Base-by-base conservation (phyloP, 2,888 invertebrate species). In the Orchestes rusci region DNA sequence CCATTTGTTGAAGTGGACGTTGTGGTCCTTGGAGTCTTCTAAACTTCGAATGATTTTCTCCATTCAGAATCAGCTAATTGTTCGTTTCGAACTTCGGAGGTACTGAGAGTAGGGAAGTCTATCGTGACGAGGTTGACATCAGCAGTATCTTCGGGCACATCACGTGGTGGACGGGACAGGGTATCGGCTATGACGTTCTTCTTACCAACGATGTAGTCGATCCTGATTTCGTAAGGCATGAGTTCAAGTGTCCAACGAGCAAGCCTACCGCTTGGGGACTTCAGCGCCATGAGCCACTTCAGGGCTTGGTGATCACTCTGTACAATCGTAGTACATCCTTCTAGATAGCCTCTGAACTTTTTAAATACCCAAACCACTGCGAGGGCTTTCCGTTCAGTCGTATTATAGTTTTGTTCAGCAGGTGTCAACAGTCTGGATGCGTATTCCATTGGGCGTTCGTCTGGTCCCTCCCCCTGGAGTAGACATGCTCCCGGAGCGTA, bases 261-360 rank as follows among this genome's bases (percentile, higher is more conserved):
- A 0, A 73, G 49, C 19, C 70, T 46, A 8, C 68, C 68, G n/a
- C 17, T 49, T 5, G 52, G 53, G 2, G 52, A 40, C 15, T 39
- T 67, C 3, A 69, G 29, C 1, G 56, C 53, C 48, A 67, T 50
- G 4, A 73, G 48, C 67, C 69, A 73, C 59, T 66, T 65, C 18
- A 74, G 53, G 0, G 70, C 66, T 43, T 68, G 63, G 43, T 72
- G 72, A 44, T 73, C 72, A 0, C 68, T 70, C 3, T 61, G 49
- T 0, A 71, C 54, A 1, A 50, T 50, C 13, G 69, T 65, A 1
- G 52, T 36, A 2, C 56, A 20, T 1, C 65, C 62, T 36, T 67
- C 66, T 0, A 72, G 51, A 45, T 67, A 72, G 0, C 61, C 62
- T 18, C 65, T 29, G 16, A 54, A 52, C 45, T 67, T 67, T 10